Base-by-base conservation (phyloP, 2,888 invertebrate genomes). In the Alviniconcha strummeri region DNA sequence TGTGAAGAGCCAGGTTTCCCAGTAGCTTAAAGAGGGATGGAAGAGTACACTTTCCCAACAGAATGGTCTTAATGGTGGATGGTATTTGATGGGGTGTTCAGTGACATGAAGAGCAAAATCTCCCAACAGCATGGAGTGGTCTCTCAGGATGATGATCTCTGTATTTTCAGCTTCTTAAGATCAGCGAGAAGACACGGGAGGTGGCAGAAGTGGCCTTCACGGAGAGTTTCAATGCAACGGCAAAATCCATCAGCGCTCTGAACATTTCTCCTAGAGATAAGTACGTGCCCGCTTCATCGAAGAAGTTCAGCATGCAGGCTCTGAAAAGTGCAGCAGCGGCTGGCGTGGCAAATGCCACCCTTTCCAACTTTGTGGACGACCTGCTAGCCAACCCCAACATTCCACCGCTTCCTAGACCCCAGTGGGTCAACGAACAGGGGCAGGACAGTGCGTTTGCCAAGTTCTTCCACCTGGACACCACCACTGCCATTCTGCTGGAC, bases 271-370 rank as follows among this genome's bases (percentile, higher is more conserved):
- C 84, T 15, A 82, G 83, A 17, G 85, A 85, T 60, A 15, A 17
- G 3, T 79, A 77, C 69, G 13, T n/a, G 0, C 74, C 83, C 11
- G 5, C 60, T 0, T 64, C 72, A 52, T 71, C 84, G 7, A 84
- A 83, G 69, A 86, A 84, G 57, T 79, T 84, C 36, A 84, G 84
- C 52, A 36, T 86, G 52, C 79, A 83, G 19, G 89, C 89, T n/a
- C 84, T 92, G 7, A 90, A 89, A n/a, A 90, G 85, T 82, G 90
- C 90, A 9, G 92, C 92, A 56, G 91, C 92, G 36, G 92, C 91
- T n/a, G 92, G 92, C 0, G 87, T 92, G 36, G 91, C 91, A 17
- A 90, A 91, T 7, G 90, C 91, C 36, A 89, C 91, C 15, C 87
- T 91, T 5, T 88, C 91, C 4, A 89, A 88, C 84, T 87, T 91